Evolutionary conservation across 2,888 invertebrate genomes (phyloP).

Genomic region (Trypoxylon attenuatum): DNA sequence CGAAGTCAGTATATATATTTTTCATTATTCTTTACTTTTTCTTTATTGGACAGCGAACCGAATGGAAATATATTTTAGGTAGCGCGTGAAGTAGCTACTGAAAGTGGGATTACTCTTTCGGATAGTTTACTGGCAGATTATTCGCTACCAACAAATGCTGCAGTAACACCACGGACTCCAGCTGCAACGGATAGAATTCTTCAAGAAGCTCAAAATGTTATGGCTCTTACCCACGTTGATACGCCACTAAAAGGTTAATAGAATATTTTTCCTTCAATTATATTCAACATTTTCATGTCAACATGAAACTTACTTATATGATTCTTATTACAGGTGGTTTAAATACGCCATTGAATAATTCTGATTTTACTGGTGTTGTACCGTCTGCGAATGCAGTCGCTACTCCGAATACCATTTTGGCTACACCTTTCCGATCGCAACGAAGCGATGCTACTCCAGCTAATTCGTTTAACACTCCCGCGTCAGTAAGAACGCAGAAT

Average conservation of each 20-base stretch:
- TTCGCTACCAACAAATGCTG: slow-evolving; percentile 81
- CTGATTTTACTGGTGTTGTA: slow-evolving; percentile 90
- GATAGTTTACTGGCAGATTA: slow-evolving; percentile 94
- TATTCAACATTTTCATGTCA: too few relatives aligned
- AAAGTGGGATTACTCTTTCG: slow-evolving; percentile 85
- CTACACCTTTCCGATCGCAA: slow-evolving; percentile 88
- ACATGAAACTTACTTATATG: neutral
- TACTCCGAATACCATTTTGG: slow-evolving; percentile 93
- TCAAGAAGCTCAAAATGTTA: slow-evolving; percentile 98
- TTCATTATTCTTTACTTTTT: neutral
- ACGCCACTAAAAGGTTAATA: slow-evolving; percentile 89
- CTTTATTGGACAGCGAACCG: too few relatives aligned
- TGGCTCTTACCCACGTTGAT: slow-evolving; percentile 98
- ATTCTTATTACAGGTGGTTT: slow-evolving; percentile 81
- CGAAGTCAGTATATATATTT: slow-evolving; percentile 75
- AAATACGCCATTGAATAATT: slow-evolving; percentile 93
- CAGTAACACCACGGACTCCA: slow-evolving; percentile 90
- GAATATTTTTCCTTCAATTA: neutral
- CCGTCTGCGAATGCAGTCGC: slow-evolving; percentile 83
- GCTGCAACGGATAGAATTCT: slow-evolving; percentile 88
- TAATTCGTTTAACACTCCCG: slow-evolving; percentile 75
- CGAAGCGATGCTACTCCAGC: slow-evolving; percentile 79
- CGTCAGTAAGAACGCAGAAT: slow-evolving; percentile 78
- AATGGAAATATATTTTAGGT: too few relatives aligned
- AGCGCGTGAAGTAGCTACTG: slow-evolving; percentile 91